Evolutionary conservation across 2,797 vertebrate species (phyloP).

Genomic region (Enteromius argenteus): DNA sequence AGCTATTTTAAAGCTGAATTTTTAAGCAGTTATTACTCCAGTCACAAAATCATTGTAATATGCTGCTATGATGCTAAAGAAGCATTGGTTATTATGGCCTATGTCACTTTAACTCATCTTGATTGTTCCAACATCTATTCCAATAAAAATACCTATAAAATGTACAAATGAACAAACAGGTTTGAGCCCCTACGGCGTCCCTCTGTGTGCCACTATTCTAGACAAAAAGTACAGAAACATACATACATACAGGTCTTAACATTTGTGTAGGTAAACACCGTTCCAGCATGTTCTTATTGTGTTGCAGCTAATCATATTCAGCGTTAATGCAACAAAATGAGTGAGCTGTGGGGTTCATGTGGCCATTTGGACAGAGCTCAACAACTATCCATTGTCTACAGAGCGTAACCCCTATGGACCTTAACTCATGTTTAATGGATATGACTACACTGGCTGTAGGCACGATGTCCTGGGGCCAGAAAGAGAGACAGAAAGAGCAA

Average conservation of each 20-base stretch:
- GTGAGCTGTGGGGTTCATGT: neutral
- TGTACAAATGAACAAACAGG: neutral
- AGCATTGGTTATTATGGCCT: neutral
- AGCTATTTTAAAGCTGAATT: neutral
- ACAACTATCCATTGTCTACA: constrained; percentile 47
- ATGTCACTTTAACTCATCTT: neutral
- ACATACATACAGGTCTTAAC: neutral
- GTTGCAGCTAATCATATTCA: constrained; percentile 33
- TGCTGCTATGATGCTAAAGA: neutral
- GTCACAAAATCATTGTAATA: neutral
- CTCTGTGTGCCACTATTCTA: neutral
- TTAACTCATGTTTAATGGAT: constrained; percentile 61
- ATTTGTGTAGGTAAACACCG: neutral
- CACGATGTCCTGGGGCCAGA: constrained; percentile 39
- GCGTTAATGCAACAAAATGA: constrained; percentile 29
- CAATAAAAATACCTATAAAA: neutral
- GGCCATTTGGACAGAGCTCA: constrained; percentile 35
- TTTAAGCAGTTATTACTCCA: neutral
- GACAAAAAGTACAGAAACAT: neutral
- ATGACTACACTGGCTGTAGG: constrained; percentile 44
- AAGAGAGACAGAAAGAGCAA: constrained; percentile 46
- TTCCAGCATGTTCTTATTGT: constrained; percentile 12
- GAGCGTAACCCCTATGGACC: constrained; percentile 42
- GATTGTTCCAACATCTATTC: neutral
- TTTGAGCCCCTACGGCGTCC: neutral